These are phyloP conservation scores for Chaitophorus viminalis DNA, from an alignment of 2,888 invertebrate genomes.

Conservation along the genomic window DNA sequence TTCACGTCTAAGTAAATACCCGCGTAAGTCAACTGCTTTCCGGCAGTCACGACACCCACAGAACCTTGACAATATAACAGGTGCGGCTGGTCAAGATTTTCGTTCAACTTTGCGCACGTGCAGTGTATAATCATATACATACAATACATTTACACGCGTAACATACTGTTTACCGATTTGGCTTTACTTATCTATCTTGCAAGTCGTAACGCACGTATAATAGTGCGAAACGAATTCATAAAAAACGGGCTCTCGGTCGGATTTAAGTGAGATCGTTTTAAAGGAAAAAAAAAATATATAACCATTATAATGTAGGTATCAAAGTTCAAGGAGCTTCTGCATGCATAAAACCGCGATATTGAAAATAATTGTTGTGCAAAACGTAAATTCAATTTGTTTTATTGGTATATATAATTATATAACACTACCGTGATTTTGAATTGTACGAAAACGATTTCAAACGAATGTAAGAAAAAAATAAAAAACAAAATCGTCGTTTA, in stretches of 20 bases:
- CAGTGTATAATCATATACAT: background rate
- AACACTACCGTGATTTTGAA: background rate
- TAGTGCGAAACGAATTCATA: no score
- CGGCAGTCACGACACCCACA: conserved; percentile 2
- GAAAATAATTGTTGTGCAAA: background rate
- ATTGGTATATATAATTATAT: background rate
- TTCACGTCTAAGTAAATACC: background rate
- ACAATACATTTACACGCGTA: no score
- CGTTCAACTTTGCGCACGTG: background rate
- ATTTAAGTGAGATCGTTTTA: background rate
- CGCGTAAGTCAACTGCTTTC: background rate
- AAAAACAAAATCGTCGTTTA: no score
- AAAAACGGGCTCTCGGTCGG: background rate
- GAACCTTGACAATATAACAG: conserved; percentile 24
- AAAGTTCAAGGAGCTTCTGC: background rate
- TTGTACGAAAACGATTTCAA: background rate
- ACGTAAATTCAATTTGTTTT: background rate
- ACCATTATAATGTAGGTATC: background rate
- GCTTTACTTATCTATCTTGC: background rate
- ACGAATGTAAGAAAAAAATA: background rate
- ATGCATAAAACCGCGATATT: background rate
- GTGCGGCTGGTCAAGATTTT: conserved; percentile 28
- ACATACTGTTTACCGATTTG: background rate
- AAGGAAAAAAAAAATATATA: background rate
- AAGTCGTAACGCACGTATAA: background rate